Percentiles rank a stretch among this genome's conserved stretches.
Conservation (phyloP, 2,888 invertebrate species). For the Tridacna gigas region DNA sequence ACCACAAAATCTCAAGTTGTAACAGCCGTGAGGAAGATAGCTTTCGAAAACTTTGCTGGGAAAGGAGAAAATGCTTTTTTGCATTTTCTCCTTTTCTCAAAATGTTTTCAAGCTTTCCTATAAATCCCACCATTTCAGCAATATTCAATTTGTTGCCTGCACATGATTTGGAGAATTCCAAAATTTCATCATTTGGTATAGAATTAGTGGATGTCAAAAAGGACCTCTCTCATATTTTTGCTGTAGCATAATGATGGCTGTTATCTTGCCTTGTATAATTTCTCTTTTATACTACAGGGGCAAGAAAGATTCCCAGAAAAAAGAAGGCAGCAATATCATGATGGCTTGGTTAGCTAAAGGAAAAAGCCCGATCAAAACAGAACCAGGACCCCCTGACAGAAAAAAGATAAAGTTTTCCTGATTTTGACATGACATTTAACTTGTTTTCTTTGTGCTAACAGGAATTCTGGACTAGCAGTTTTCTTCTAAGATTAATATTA, state of each 20-base stretch:
- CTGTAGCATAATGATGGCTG: too few relatives aligned
- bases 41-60: too few relatives aligned
- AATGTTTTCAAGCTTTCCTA: not conserved
- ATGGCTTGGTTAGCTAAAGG: constrained; percentile 74
- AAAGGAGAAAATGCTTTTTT: too few relatives aligned
- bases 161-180: not conserved
- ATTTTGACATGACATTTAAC: not conserved
- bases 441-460: too few relatives aligned
- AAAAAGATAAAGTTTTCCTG: constrained; percentile 1
- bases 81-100: not conserved
- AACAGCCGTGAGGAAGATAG: too few relatives aligned
- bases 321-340: constrained; percentile 71
- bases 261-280: not conserved
- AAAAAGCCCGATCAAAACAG: constrained; percentile 26
- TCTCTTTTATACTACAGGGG: not conserved
- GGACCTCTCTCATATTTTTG: too few relatives aligned
- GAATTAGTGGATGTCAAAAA: too few relatives aligned
- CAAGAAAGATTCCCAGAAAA: constrained; percentile 2
- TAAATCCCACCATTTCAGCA: not conserved
- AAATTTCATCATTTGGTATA: not conserved
- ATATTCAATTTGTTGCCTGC: not conserved
- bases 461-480: too few relatives aligned
- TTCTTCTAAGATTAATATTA: too few relatives aligned
- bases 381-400: not conserved
- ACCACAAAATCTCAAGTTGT: too few relatives aligned